Conservation (phyloP, 2,888 invertebrate species). For the Leptinotarsa haldemani region DNA sequence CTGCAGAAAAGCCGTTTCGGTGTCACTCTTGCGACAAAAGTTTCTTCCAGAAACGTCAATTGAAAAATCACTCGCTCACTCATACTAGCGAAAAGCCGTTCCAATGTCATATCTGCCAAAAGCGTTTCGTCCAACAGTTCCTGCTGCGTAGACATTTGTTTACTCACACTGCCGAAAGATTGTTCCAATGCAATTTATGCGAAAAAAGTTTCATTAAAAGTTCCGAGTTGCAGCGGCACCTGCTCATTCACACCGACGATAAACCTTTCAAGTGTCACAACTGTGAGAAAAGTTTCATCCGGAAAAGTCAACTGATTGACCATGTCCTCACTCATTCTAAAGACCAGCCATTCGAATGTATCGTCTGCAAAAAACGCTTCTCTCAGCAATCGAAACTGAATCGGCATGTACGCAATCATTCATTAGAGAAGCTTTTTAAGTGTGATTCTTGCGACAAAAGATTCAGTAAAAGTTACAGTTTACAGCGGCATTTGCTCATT, state of each 20-base stretch:
- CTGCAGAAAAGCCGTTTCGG: background rate
- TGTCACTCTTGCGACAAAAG: background rate
- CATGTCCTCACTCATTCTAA: background rate
- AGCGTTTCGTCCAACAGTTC: constrained; percentile 66
- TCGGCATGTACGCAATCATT: background rate
- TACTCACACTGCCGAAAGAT: background rate
- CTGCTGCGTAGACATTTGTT: background rate
- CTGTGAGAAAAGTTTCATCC: background rate
- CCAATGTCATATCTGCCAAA: constrained; percentile 68
- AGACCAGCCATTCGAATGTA: background rate
- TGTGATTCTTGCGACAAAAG: background rate
- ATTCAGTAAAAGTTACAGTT: background rate
- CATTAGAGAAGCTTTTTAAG: background rate
- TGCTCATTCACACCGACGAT: background rate
- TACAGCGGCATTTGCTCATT: background rate
- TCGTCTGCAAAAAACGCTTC: background rate
- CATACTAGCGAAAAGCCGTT: constrained; percentile 69
- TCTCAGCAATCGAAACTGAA: background rate
- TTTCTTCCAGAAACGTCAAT: constrained; percentile 56
- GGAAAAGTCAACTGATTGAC: background rate
- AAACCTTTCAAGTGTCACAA: background rate
- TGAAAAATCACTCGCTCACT: constrained; percentile 63
- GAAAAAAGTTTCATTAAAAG: background rate
- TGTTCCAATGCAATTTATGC: background rate
- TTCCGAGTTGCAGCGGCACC: background rate